Base-by-base conservation (phyloP, 2,888 invertebrate species). In the Mactromeris polynyma region DNA sequence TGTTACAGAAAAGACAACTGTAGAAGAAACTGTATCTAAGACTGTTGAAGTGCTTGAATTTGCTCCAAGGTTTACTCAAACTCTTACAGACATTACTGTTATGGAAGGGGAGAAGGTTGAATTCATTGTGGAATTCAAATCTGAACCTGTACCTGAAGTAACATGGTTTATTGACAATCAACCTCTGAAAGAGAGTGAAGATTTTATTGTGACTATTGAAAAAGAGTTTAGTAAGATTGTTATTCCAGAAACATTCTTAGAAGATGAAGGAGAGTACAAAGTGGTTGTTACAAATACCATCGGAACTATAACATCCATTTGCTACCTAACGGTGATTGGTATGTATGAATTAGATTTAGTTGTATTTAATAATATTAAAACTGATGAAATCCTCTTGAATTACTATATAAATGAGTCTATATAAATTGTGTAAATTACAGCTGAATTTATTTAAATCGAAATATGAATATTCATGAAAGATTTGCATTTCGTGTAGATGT, bases 91-190 rank as follows among this genome's bases (percentile, higher is more conserved):
- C 58, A 46, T 93, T 51, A 83, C 90, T 73, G 87, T 94, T 14
- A 81, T 83, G 69, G 93, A 93, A 89, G 86, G 90, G 54, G 90
- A 88, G 58, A 83, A 85, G 38, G 86, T 93, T 78, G 90, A 91
- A 77, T 83, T 93, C 14, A 90, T 42, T 31, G 89, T 94, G 54
- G 94, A 92, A 79, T 93, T 92, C 77, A 87, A 90, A 33, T 85
- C 88, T 77, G 54, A 91, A 19, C 91, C 93, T n/a, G 85, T 91
- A 36, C 96, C 96, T 14, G 93, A 93, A 33, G 96, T 97, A 87
- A 95, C 95, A 17, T 97, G 97, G 97, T 96, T 95, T 91, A 95
- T 97, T 83, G 97, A 98, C 93, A 98, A 98, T 6, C 93, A 97
- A 84, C 95, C 96, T 84, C 83, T 95, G 7, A 97, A 98, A 58